Conservation (phyloP, 1,140 invertebrate species). For the Subanguina moxae region DNA sequence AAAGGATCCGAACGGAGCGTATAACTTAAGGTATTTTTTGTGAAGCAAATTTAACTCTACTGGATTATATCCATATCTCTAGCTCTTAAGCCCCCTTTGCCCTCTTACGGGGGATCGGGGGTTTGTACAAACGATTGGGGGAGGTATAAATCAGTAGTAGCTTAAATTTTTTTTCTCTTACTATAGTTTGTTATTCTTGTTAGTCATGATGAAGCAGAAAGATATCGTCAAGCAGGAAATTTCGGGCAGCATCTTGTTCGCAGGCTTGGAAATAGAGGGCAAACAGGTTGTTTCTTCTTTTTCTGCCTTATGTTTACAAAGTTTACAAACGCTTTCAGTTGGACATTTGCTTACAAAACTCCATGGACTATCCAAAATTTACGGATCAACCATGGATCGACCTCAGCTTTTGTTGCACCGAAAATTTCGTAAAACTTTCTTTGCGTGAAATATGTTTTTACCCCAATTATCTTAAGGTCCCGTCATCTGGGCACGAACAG, state of each 20-base stretch:
- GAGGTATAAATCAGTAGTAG: too few species aligned
- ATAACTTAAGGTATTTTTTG: slow-evolving; percentile 42
- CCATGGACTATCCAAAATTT: slow-evolving; percentile 38
- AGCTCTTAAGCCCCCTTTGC: too few species aligned
- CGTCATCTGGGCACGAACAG: slow-evolving; percentile 47
- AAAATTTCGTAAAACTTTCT: slow-evolving; percentile 50
- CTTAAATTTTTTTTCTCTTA: too few species aligned
- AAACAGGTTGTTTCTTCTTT: slow-evolving; percentile 38
- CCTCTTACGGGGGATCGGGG: too few species aligned
- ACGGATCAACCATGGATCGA: slow-evolving; percentile 43
- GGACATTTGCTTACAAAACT: slow-evolving; percentile 24
- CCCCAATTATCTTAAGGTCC: slow-evolving; percentile 28
- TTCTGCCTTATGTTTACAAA: slow-evolving; percentile 24
- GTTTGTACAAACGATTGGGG: too few species aligned
- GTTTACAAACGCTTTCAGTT: slow-evolving; percentile 13
- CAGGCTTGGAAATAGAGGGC: slow-evolving; percentile 54
- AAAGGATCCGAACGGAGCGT: slow-evolving; percentile 27
- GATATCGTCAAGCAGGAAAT: slow-evolving; percentile 9
- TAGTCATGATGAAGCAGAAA: slow-evolving; percentile 47
- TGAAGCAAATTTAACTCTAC: too few species aligned
- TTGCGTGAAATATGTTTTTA: background rate
- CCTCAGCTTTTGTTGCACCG: slow-evolving; percentile 50
- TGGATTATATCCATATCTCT: too few species aligned
- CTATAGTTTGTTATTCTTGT: slow-evolving; percentile 20
- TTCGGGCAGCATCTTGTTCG: background rate